Conservation (phyloP, 2,888 invertebrate genomes). For the Cheilosia soror region DNA sequence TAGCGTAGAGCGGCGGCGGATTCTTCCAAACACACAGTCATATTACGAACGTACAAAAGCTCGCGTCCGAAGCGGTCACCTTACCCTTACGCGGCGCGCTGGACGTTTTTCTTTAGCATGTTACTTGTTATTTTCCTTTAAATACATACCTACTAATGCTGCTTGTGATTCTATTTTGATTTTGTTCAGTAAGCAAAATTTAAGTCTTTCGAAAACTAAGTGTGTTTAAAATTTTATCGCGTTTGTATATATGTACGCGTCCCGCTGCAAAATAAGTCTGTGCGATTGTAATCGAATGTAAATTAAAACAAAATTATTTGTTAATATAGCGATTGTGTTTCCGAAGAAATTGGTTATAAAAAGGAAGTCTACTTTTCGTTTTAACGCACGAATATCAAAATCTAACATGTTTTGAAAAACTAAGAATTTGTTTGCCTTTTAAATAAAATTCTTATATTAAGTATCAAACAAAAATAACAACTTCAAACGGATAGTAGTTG, state of each 20-base stretch:
- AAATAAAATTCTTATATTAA: neutral
- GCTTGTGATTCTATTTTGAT: constrained; percentile 40
- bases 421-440: neutral
- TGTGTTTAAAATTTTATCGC: constrained; percentile 4
- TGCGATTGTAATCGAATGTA: neutral
- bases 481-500: neutral
- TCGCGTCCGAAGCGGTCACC: constrained; percentile 68
- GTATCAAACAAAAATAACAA: neutral
- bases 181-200: constrained; percentile 32
- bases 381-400: neutral
- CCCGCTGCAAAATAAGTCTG: constrained; percentile 17
- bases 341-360: neutral
- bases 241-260: neutral
- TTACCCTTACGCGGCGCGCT: constrained; percentile 47
- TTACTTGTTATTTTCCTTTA: constrained; percentile 63
- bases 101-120: constrained; percentile 62
- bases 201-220: constrained; percentile 36
- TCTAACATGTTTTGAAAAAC: neutral
- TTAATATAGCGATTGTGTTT: neutral
- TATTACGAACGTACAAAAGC: constrained; percentile 68
- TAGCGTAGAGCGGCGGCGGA: constrained; percentile 47
- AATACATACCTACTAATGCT: constrained; percentile 7
- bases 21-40: constrained; percentile 54
- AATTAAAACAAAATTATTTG: constrained; percentile 16
- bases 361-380: neutral